These are phyloP conservation scores for Drosophila picticornis DNA, from an alignment of 2,888 invertebrate genomes.

Conservation along the genomic window DNA sequence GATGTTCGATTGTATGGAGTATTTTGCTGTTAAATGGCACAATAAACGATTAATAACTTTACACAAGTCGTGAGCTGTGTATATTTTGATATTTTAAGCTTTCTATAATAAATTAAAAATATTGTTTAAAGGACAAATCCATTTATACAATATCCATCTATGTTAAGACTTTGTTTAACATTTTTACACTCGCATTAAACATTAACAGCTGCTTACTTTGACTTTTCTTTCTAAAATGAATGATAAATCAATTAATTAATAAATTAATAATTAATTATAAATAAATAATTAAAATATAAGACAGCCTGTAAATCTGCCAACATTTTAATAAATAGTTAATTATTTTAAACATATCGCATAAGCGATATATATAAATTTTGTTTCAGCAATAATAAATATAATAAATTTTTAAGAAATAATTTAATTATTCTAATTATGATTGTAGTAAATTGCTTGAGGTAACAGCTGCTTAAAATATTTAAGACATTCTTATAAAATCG, in stretches of 20 bases:
- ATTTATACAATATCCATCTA: neutral
- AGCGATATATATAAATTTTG: too few relatives aligned
- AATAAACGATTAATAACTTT: neutral
- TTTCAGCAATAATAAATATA: neutral
- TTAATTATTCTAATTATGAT: neutral
- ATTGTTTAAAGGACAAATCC: neutral
- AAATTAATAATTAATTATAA: neutral
- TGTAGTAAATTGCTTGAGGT: neutral
- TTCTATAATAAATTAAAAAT: neutral
- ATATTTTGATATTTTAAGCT: neutral
- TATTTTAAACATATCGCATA: too few relatives aligned
- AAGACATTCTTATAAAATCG: neutral
- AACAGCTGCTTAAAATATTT: neutral
- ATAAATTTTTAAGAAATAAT: neutral
- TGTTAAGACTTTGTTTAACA: neutral
- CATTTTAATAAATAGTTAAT: too few relatives aligned
- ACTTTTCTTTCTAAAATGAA: neutral
- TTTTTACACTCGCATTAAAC: neutral
- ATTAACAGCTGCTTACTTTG: neutral
- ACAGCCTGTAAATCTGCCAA: neutral
- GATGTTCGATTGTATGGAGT: conserved; percentile 21
- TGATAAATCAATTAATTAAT: neutral
- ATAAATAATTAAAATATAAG: neutral
- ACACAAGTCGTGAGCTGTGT: neutral
- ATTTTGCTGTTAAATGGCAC: neutral